Conservation (phyloP, 53 echinoderm and acorn worm genomes). For the Apostichopus leukothele region DNA sequence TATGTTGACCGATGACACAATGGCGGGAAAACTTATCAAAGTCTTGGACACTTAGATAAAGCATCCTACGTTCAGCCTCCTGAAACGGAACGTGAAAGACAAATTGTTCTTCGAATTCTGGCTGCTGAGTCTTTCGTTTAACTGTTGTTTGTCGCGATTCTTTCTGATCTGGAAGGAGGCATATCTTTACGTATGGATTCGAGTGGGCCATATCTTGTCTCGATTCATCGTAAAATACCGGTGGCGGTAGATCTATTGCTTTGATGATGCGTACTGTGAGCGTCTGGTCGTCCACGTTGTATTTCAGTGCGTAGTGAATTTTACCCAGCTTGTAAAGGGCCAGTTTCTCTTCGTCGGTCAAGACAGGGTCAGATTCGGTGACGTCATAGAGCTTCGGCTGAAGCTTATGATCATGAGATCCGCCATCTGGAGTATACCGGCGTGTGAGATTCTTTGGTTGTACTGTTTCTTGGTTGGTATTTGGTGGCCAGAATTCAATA, state of each 20-base stretch:
- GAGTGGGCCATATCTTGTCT: conserved; percentile 95
- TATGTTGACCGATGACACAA: conserved; percentile 97
- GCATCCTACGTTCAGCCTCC: conserved; percentile 83
- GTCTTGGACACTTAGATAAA: conserved; percentile 88
- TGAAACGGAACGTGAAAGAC: conserved; percentile 82
- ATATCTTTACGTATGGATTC: conserved; percentile 97
- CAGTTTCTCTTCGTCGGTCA: conserved; percentile 93
- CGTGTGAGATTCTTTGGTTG: conserved; percentile 86
- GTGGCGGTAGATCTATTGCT: conserved; percentile 87
- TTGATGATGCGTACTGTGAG: conserved; percentile 82
- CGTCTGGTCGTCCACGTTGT: conserved; percentile 79
- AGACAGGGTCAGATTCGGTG: conserved; percentile 75
- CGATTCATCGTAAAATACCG: conserved; percentile 82
- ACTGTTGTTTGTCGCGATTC: conserved; percentile 94
- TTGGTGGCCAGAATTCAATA: conserved; percentile 99
- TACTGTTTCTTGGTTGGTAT: conserved; percentile 90
- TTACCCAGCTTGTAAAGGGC: conserved; percentile 91
- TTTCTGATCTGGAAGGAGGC: conserved; percentile 95
- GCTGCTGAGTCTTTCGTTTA: conserved; percentile 90
- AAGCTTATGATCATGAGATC: conserved; percentile 78
- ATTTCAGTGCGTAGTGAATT: conserved; percentile 90
- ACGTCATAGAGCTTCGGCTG: conserved; percentile 97
- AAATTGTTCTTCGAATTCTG: conserved; percentile 95
- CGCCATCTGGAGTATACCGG: conserved; percentile 78
- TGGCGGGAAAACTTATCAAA: conserved; percentile 99